Percentiles rank a stretch among this genome's conserved stretches.
Evolutionary conservation across 2,113 vertebrate genomes (phyloP).

Genomic region (Delphinapterus leucas): DNA sequence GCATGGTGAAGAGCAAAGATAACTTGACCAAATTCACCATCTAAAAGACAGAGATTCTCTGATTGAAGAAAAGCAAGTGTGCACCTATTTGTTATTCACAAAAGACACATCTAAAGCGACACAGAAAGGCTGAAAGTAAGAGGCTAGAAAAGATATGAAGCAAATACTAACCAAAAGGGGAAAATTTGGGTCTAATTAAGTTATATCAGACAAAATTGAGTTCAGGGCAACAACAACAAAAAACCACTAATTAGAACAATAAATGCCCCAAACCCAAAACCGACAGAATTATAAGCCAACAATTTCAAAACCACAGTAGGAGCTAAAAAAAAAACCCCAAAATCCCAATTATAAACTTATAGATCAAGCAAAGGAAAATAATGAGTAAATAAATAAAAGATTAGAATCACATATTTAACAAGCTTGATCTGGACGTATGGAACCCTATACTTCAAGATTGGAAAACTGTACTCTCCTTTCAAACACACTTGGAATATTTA

Average conservation of each 20-base stretch:
- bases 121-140: background rate
- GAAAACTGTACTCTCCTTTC: background rate
- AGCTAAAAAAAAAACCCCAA: background rate
- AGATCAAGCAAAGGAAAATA: conserved; percentile 36
- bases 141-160: background rate
- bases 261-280: conserved; percentile 2
- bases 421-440: background rate
- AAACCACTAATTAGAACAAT: background rate
- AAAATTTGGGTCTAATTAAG: background rate
- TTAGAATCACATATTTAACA: background rate
- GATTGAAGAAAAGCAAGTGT: background rate
- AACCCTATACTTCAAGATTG: background rate
- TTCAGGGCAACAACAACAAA: background rate
- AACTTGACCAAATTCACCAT: background rate
- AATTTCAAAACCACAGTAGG: background rate
- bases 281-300: background rate
- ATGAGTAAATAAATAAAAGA: background rate
- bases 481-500: background rate
- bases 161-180: conserved; percentile 1
- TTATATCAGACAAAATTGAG: background rate
- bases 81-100: background rate
- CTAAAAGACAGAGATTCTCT: background rate
- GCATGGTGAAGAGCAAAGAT: background rate
- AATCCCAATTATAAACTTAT: background rate
- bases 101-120: background rate